A percentile compares a stretch with the other conserved stretches of the same genome.
phyloP scores from a whole-genome alignment of 2,797 vertebrate species.

The Vipera ursinii region DNA sequence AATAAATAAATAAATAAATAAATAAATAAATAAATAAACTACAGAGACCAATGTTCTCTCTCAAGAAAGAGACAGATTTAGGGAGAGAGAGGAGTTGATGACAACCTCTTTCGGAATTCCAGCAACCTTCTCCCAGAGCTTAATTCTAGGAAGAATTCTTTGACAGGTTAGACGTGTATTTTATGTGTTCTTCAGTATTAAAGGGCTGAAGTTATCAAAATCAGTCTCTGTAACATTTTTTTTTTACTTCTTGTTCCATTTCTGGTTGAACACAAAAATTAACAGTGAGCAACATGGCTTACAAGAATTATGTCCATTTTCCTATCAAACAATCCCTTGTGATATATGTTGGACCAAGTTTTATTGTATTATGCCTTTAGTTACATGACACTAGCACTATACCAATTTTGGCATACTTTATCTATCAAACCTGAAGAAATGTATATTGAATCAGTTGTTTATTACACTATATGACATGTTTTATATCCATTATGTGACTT shows the following conservation, averaged over 20 bases:
- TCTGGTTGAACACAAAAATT: not conserved
- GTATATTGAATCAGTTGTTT: slow-evolving; percentile 25
- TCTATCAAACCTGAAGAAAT: slow-evolving; percentile 20
- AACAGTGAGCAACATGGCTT: not conserved
- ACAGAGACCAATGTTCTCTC: not conserved
- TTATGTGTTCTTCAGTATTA: not conserved
- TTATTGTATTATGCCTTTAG: slow-evolving; percentile 4
- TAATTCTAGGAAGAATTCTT: accelerated
- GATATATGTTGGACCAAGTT: slow-evolving; percentile 14
- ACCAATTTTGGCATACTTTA: slow-evolving; percentile 14
- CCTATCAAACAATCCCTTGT: slow-evolving; percentile 1
- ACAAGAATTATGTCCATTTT: not conserved
- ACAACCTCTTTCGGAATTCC: not conserved
- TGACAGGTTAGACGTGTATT: not conserved
- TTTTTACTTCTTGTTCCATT: not conserved
- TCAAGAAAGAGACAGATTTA: not conserved
- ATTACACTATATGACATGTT: slow-evolving; percentile 27
- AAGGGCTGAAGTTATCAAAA: not conserved
- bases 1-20: no score
- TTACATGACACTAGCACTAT: slow-evolving; percentile 1
- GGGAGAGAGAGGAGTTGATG: not conserved
- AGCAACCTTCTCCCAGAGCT: not conserved
- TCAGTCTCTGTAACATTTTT: not conserved
- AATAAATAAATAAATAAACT: no score
- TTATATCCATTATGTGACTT: slow-evolving; percentile 31